phyloP scores from a whole-genome alignment of 2,797 vertebrate species.

The Thamnophis elegans region DNA sequence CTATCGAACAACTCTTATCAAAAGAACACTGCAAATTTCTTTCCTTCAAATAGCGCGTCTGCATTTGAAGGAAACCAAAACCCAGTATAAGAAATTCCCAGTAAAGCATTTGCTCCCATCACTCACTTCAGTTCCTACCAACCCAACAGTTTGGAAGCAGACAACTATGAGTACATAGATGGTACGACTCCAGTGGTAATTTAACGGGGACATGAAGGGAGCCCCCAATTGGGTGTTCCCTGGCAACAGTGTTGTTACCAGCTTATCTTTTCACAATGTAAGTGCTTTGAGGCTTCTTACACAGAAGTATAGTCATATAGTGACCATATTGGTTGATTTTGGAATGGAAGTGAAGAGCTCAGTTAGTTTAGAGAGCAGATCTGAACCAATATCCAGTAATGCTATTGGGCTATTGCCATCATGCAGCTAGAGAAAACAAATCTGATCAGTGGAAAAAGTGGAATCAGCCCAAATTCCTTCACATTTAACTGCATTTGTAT shows the following conservation, averaged over 20 bases:
- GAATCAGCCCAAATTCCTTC: not conserved
- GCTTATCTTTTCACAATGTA: not conserved
- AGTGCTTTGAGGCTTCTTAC: not conserved
- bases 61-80: not conserved
- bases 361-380: not conserved
- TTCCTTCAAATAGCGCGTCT: not conserved
- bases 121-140: not conserved
- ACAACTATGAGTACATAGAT: not conserved
- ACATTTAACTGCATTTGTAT: not conserved
- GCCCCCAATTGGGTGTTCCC: not conserved
- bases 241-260: not conserved
- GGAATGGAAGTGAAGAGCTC: not conserved
- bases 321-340: not conserved
- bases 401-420: not conserved
- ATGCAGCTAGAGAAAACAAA: not conserved
- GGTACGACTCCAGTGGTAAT: not conserved
- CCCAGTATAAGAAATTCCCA: not conserved
- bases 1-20: not conserved
- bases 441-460: too few relatives aligned
- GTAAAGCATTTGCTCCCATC: not conserved
- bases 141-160: not conserved
- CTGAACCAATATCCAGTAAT: not conserved
- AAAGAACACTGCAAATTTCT: not conserved
- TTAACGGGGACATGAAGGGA: not conserved
- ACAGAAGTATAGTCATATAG: not conserved